These are phyloP conservation scores for Podarcis muralis DNA, from an alignment of 2,113 vertebrate species.

Conservation along the genomic window DNA sequence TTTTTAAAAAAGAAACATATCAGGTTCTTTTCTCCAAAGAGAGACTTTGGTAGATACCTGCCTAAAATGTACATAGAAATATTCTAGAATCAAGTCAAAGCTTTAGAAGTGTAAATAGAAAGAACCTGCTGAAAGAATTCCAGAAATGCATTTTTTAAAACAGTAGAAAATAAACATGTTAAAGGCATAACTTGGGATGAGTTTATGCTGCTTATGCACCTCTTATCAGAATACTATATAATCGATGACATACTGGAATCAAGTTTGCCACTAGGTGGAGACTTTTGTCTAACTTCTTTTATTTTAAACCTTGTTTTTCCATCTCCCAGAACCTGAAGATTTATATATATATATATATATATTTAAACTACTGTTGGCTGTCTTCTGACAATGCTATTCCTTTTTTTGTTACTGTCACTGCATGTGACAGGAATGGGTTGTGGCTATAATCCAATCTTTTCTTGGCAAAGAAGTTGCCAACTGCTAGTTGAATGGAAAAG, in stretches of 20 bases:
- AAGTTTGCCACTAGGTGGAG: background rate
- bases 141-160: background rate
- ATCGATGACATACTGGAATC: background rate
- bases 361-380: background rate
- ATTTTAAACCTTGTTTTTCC: background rate
- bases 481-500: background rate
- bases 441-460: background rate
- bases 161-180: background rate
- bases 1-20: background rate
- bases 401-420: background rate
- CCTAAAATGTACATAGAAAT: background rate
- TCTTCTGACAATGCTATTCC: background rate
- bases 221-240: background rate
- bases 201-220: fast-evolving
- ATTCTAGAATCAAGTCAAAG: background rate
- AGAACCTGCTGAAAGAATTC: background rate
- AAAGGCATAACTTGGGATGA: background rate
- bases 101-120: too few relatives aligned
- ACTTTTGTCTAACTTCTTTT: background rate
- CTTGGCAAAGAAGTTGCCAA: background rate
- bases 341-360: background rate
- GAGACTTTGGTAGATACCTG: background rate
- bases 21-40: background rate
- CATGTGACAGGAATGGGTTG: background rate
- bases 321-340: background rate